Conservation (phyloP, 2,113 vertebrate genomes). For the Sander vitreus region DNA sequence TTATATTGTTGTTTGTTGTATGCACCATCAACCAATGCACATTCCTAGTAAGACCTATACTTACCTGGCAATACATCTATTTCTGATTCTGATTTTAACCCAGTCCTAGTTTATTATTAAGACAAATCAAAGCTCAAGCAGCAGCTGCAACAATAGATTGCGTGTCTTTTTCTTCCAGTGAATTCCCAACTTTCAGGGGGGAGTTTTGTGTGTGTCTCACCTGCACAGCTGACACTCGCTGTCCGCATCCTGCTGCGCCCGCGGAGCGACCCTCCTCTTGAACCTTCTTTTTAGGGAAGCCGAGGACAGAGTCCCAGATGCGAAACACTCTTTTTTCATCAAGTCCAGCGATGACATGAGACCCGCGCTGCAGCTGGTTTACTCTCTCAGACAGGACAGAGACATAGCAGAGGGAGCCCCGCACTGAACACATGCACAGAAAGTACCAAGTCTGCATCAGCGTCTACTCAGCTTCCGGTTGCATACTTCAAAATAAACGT, state of each 20-base stretch:
- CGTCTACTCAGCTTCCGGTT: not conserved
- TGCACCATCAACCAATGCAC: too few species aligned
- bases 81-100: too few species aligned
- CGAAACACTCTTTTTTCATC: conserved; percentile 81
- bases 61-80: too few species aligned
- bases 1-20: too few species aligned
- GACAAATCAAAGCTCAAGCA: not conserved
- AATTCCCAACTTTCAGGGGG: not conserved
- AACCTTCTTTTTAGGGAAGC: conserved; percentile 76
- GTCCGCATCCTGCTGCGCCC: conserved; percentile 45
- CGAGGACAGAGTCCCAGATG: conserved; percentile 78
- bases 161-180: not conserved
- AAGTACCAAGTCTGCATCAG: not conserved
- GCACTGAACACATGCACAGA: not conserved
- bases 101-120: too few species aligned
- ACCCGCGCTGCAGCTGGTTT: not conserved
- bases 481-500: conserved; percentile 40
- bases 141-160: not conserved
- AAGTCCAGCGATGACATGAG: conserved; percentile 79
- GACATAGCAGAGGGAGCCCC: not conserved
- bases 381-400: not conserved
- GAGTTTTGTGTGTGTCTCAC: conserved; percentile 57
- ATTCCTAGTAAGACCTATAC: too few species aligned
- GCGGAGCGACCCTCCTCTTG: conserved; percentile 63
- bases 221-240: conserved; percentile 75